Evolutionary conservation across 2,113 vertebrate species (phyloP).

Genomic region (Piliocolobus tephrosceles): DNA sequence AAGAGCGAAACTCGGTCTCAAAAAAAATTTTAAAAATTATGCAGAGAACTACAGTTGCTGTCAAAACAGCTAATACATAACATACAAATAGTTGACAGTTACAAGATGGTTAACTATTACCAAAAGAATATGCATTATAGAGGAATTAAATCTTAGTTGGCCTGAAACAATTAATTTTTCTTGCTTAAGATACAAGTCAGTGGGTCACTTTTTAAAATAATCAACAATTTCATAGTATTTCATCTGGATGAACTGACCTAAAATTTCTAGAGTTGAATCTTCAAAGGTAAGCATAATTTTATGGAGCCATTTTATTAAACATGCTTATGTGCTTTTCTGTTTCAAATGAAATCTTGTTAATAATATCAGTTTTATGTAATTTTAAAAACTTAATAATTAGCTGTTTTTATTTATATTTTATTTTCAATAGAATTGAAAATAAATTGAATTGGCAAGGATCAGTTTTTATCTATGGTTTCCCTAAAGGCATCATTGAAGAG

Average conservation of each 20-base stretch:
- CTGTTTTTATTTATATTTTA: not conserved
- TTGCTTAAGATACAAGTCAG: not conserved
- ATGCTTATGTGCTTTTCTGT: not conserved
- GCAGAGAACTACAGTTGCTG: not conserved
- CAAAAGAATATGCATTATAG: not conserved
- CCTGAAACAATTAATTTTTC: not conserved
- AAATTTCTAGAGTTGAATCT: slow-evolving; percentile 17
- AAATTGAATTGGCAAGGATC: not conserved
- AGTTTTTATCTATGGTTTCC: not conserved
- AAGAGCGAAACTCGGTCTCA: too few relatives aligned
- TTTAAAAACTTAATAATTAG: not conserved
- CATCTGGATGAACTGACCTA: slow-evolving; percentile 52
- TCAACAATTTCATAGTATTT: slow-evolving; percentile 35
- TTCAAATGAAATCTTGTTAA: not conserved
- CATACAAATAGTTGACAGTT: not conserved
- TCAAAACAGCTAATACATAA: not conserved
- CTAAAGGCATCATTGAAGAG: not conserved
- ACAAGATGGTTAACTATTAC: not conserved
- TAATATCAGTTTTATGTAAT: not conserved
- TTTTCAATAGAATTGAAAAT: not conserved
- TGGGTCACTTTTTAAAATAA: slow-evolving; percentile 31
- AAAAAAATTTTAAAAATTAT: not conserved
- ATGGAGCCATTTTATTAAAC: not conserved
- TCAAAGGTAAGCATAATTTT: not conserved
- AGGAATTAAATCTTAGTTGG: not conserved